Percentiles rank a stretch among this genome's conserved stretches.
Evolutionary conservation across 2,888 invertebrate species (phyloP).

Genomic region (Glaucopsyche alexis): DNA sequence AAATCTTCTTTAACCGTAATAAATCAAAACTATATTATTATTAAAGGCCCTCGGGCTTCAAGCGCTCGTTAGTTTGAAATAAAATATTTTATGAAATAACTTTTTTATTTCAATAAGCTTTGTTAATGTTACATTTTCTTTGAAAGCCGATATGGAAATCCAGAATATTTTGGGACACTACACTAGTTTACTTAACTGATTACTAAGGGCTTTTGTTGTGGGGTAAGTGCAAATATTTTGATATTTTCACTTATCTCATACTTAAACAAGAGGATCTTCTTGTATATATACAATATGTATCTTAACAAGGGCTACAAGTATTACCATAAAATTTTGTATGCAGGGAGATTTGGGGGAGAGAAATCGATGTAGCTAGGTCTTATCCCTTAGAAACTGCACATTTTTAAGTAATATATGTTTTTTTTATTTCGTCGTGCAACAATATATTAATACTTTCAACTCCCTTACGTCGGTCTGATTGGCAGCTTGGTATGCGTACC

Average conservation of each 20-base stretch:
- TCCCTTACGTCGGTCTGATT: no score
- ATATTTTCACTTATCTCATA: not conserved
- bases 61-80: not conserved
- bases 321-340: no score
- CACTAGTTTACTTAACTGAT: not conserved
- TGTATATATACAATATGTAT: no score
- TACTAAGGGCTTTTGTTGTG: not conserved
- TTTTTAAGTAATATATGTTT: no score
- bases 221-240: not conserved
- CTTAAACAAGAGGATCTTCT: no score
- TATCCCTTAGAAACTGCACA: no score
- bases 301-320: no score
- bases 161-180: not conserved
- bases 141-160: not conserved
- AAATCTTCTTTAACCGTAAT: not conserved
- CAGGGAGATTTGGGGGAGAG: no score
- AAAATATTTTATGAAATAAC: not conserved
- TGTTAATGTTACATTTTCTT: not conserved
- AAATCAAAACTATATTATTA: conserved; percentile 2
- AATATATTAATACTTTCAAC: no score
- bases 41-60: not conserved
- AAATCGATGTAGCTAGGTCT: no score
- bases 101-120: not conserved
- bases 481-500: no score
- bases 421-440: no score